phyloP scores from a whole-genome alignment of 2,113 vertebrate species.

The Choloepus hoffmanni region DNA sequence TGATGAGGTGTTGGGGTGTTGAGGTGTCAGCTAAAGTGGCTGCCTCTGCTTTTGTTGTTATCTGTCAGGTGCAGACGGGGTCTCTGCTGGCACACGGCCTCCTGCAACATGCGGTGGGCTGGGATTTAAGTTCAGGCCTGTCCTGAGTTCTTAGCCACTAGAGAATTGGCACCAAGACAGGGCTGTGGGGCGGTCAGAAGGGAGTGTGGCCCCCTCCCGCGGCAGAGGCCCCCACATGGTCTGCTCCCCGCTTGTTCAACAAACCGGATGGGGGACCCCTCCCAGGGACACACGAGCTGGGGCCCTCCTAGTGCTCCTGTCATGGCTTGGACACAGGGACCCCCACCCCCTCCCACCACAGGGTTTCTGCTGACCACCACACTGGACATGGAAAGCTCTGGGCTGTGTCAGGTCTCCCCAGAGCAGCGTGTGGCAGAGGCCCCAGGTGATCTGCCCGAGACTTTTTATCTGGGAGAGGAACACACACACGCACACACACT shows the following conservation, averaged over 20 bases:
- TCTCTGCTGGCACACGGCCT: background rate
- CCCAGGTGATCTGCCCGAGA: background rate
- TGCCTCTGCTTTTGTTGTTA: too few species aligned
- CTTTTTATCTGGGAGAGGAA: background rate
- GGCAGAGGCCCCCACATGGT: background rate
- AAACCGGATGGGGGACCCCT: background rate
- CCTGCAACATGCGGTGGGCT: background rate
- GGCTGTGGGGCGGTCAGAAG: background rate
- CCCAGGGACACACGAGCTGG: too few species aligned
- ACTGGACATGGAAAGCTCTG: background rate
- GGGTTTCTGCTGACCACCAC: background rate
- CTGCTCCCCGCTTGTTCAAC: background rate
- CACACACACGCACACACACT: background rate
- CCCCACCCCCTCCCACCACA: background rate
- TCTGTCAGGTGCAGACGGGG: too few species aligned
- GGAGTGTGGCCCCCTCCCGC: too few species aligned
- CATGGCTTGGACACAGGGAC: background rate
- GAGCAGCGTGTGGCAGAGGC: background rate
- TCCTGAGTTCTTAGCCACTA: fast-evolving
- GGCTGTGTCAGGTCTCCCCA: background rate
- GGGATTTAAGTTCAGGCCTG: background rate
- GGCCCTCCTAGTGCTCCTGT: background rate
- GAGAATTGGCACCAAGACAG: background rate
- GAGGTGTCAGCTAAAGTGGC: too few species aligned
- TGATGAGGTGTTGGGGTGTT: too few species aligned